Evolutionary conservation across 2,113 vertebrate species (phyloP).

Genomic region (Otus sunia): DNA sequence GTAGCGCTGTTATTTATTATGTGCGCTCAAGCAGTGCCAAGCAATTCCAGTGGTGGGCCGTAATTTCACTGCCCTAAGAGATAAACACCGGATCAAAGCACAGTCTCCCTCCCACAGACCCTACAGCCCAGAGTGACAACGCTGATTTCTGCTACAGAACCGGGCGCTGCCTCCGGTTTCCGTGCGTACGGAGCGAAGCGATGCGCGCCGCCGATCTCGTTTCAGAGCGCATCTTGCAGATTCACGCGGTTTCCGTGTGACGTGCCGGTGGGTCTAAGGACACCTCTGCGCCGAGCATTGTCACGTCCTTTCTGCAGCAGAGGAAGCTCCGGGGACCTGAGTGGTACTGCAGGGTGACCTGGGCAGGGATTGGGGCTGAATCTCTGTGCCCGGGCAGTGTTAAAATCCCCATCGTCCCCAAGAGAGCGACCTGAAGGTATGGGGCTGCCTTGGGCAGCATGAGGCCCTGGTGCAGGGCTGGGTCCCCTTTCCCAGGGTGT

Average conservation of each 20-base stretch:
- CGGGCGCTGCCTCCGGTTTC: rapidly evolving
- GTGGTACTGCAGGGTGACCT: background rate
- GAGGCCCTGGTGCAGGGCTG: background rate
- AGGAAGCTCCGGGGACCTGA: background rate
- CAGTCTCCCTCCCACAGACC: background rate
- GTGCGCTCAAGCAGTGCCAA: background rate
- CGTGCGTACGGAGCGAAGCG: rapidly evolving
- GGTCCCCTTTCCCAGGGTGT: background rate
- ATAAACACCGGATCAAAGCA: background rate
- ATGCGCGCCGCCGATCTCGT: rapidly evolving
- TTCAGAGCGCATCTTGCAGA: background rate
- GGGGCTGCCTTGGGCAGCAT: background rate
- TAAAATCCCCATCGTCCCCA: rapidly evolving
- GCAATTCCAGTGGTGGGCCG: background rate
- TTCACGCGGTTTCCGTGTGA: rapidly evolving
- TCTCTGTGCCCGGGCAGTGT: background rate
- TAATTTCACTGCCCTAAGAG: background rate
- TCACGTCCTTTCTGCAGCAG: rapidly evolving
- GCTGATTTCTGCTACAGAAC: background rate
- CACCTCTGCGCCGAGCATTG: background rate
- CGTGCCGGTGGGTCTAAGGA: background rate
- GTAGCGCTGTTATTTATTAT: background rate
- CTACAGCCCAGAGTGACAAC: background rate
- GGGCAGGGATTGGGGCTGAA: background rate
- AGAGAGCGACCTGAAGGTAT: rapidly evolving